A percentile compares a stretch with the other conserved stretches of the same genome.
Conservation (phyloP, 64 coral and sea anemone genomes). For the Pocillopora damicornis region DNA sequence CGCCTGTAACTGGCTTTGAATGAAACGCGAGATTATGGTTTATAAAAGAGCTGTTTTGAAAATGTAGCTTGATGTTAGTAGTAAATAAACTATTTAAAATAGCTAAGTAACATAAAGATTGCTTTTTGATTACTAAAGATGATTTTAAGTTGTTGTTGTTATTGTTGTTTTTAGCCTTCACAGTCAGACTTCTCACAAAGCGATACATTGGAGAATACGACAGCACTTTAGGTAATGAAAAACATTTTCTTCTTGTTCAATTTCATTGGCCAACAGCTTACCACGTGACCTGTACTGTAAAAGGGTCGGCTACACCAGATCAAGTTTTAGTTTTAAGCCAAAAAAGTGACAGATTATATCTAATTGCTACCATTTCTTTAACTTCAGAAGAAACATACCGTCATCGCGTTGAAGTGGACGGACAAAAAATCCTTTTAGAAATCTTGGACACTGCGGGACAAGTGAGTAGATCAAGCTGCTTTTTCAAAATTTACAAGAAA, state of each 20-base stretch:
- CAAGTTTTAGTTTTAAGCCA: no score
- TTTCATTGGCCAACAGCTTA: no score
- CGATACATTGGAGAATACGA: conserved; percentile 69
- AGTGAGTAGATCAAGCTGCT: not conserved
- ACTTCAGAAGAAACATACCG: conserved; percentile 65
- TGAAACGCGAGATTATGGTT: no score
- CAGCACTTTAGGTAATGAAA: conserved; percentile 60
- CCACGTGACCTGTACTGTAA: no score
- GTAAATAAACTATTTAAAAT: no score
- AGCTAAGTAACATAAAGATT: no score
- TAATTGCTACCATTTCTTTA: not conserved
- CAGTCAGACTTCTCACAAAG: conserved; percentile 41
- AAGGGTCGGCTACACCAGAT: no score
- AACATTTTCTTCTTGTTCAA: not conserved
- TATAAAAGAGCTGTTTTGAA: no score
- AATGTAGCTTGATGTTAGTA: no score
- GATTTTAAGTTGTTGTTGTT: not conserved
- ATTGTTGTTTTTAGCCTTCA: conserved; percentile 4
- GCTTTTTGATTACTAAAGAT: not conserved
- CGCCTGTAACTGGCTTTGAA: no score
- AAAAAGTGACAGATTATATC: not conserved
- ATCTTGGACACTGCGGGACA: conserved; percentile 51
- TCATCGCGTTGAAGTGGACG: conserved; percentile 60
- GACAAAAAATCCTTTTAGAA: conserved; percentile 57
- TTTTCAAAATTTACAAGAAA: no score